phyloP scores from a whole-genome alignment of 2,797 vertebrate genomes.

The Ciconia nigra region DNA sequence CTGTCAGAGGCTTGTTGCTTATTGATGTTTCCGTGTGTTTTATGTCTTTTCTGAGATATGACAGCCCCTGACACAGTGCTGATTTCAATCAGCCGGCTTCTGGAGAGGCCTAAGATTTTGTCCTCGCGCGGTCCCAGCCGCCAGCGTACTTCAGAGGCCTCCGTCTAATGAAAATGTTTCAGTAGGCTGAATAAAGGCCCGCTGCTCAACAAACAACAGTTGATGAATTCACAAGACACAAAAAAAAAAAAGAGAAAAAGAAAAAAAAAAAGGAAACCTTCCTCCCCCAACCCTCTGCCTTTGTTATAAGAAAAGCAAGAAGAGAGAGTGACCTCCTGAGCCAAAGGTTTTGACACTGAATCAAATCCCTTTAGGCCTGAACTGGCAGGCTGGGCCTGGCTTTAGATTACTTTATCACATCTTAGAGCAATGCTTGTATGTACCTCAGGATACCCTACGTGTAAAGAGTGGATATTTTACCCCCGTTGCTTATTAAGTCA shows the following conservation, averaged over 20 bases:
- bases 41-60: constrained; percentile 96
- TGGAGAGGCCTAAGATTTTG: constrained; percentile 78
- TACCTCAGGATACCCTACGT: constrained; percentile 82
- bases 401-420: constrained; percentile 95
- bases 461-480: constrained; percentile 81
- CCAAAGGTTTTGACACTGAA: constrained; percentile 98
- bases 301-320: constrained; percentile 92
- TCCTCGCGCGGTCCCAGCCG: constrained; percentile 82
- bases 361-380: constrained; percentile 97
- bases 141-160: constrained; percentile 75
- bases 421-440: constrained; percentile 84
- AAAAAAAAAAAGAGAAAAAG: constrained; percentile 21
- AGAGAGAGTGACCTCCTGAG: constrained; percentile 89
- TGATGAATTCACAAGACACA: constrained; percentile 84
- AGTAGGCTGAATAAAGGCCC: constrained; percentile 84
- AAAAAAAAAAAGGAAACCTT: background rate
- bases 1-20: constrained; percentile 99
- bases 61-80: constrained; percentile 94
- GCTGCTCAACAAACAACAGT: constrained; percentile 75
- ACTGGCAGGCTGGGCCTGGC: constrained; percentile 86
- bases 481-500: constrained; percentile 86
- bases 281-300: constrained; percentile 64
- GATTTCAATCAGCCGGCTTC: constrained; percentile 96
- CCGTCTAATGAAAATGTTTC: constrained; percentile 94
- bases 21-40: constrained; percentile 99